Conservation (phyloP, 2,888 invertebrate genomes). For the Hecatera dysodea region DNA sequence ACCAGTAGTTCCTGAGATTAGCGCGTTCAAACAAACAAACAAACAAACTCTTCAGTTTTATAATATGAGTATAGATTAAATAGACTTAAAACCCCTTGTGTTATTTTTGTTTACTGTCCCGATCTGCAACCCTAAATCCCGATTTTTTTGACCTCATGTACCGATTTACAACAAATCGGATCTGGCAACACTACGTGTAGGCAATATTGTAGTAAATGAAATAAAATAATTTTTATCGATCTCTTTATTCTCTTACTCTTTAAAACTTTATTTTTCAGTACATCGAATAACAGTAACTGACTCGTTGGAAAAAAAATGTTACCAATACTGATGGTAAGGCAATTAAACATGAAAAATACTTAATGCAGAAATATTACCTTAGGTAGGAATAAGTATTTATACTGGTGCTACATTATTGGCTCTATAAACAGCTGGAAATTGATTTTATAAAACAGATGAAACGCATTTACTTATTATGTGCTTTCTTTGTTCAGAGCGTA, state of each 20-base stretch:
- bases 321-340: slow-evolving; percentile 59
- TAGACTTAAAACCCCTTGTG: too few relatives aligned
- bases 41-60: too few relatives aligned
- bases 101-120: too few relatives aligned
- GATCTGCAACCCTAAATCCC: too few relatives aligned
- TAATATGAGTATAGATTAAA: too few relatives aligned
- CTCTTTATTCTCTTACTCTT: slow-evolving; percentile 75
- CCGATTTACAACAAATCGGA: too few relatives aligned
- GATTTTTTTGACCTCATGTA: too few relatives aligned
- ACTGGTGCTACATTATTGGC: slow-evolving; percentile 24
- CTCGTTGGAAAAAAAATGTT: slow-evolving; percentile 63
- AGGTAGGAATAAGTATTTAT: slow-evolving; percentile 30
- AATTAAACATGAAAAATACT: slow-evolving; percentile 33
- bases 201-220: slow-evolving; percentile 50
- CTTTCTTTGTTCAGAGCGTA: slow-evolving; percentile 35
- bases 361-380: slow-evolving; percentile 36
- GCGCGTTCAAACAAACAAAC: too few relatives aligned
- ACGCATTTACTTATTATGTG: slow-evolving; percentile 25
- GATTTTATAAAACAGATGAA: slow-evolving; percentile 35
- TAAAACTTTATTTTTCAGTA: slow-evolving; percentile 68
- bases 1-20: too few relatives aligned
- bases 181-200: too few relatives aligned
- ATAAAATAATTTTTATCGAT: slow-evolving; percentile 65
- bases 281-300: slow-evolving; percentile 69
- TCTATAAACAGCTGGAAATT: slow-evolving; percentile 35